Conservation (phyloP, 2,113 vertebrate genomes). For the Sitta europaea region DNA sequence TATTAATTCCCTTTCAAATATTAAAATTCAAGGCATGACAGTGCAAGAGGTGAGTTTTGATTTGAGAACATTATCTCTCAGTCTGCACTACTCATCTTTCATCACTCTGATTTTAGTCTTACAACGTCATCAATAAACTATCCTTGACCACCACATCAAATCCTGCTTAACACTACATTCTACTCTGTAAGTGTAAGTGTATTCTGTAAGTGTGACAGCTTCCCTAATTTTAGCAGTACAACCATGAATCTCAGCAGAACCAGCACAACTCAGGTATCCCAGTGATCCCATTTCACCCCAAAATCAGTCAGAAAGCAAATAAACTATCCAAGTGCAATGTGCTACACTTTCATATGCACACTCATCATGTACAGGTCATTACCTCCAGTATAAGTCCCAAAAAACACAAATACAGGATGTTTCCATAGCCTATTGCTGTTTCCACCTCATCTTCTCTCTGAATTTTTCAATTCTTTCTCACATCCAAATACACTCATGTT, state of each 20-base stretch:
- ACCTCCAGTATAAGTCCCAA: background rate
- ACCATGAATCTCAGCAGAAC: conserved; percentile 23
- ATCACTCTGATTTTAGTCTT: background rate
- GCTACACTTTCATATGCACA: background rate
- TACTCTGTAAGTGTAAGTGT: background rate
- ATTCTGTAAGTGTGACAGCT: background rate
- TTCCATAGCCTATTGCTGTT: background rate
- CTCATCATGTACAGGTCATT: background rate
- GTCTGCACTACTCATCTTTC: background rate
- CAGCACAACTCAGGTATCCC: conserved; percentile 28
- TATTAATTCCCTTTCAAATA: conserved; percentile 74
- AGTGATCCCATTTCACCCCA: background rate
- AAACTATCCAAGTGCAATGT: background rate
- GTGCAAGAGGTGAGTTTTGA: conserved; percentile 88
- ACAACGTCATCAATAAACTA: background rate
- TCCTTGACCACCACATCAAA: background rate
- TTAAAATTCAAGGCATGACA: conserved; percentile 83
- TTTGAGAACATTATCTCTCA: conserved; percentile 64
- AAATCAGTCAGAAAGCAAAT: background rate
- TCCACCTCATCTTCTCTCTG: background rate
- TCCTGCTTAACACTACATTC: no score
- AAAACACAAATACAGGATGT: background rate
- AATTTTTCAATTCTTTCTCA: background rate
- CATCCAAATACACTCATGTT: background rate
- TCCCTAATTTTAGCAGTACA: background rate